These are phyloP conservation scores for Papilio protenor DNA, from an alignment of 2,888 invertebrate genomes.

Conservation along the genomic window DNA sequence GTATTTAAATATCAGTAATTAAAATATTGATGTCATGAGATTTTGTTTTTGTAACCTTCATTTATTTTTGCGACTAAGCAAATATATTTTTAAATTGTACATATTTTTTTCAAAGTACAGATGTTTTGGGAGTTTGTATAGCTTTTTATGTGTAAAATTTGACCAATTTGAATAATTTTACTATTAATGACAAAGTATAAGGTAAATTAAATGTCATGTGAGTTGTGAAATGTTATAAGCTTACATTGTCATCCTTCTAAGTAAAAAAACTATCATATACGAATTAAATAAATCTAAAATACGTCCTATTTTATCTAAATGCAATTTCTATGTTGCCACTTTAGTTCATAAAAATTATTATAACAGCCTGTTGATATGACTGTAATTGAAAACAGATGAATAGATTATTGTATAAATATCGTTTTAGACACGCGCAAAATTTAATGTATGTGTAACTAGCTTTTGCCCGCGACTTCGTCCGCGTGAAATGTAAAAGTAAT, in stretches of 20 bases:
- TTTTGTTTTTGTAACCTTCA: neutral
- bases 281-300: neutral
- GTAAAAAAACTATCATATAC: neutral
- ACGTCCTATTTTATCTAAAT: neutral
- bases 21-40: neutral
- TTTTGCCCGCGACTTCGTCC: too few species aligned
- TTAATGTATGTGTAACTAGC: neutral
- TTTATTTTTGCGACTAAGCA: neutral
- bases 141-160: too few species aligned
- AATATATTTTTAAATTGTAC: neutral
- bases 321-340: too few species aligned
- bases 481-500: too few species aligned
- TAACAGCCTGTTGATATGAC: neutral
- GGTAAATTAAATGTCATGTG: too few species aligned
- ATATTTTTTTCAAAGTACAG: too few species aligned
- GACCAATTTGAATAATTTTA: too few species aligned
- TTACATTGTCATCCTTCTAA: neutral
- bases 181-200: too few species aligned
- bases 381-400: neutral
- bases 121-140: too few species aligned
- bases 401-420: neutral
- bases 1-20: neutral
- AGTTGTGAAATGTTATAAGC: neutral
- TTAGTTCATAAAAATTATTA: neutral
- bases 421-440: neutral